Conservation (phyloP, 2,797 vertebrate genomes). For the Anguilla megastoma region DNA sequence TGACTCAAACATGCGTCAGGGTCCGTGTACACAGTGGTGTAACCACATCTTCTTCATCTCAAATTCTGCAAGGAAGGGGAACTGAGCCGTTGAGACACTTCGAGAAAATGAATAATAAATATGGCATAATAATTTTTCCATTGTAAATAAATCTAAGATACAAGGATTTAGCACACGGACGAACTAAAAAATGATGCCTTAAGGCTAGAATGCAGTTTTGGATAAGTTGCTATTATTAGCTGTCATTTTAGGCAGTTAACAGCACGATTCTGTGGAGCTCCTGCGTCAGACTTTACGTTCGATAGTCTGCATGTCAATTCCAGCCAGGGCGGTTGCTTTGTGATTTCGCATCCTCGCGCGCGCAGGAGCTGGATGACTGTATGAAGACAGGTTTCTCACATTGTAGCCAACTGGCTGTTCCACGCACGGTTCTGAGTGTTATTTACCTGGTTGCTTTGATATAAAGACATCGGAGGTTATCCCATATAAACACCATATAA, state of each 20-base stretch:
- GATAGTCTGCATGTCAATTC: neutral
- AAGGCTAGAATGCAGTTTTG: neutral
- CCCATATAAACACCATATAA: neutral
- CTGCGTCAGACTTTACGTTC: constrained; percentile 21
- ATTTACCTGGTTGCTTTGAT: neutral
- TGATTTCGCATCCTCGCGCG: constrained; percentile 3
- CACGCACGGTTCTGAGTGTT: neutral
- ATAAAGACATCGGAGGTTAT: constrained; percentile 5
- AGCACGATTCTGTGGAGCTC: neutral
- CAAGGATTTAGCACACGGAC: neutral
- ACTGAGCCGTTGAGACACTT: neutral
- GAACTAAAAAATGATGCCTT: neutral
- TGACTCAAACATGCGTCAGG: constrained; percentile 6
- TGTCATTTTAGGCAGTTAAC: neutral
- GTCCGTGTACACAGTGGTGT: neutral
- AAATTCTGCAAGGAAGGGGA: too few species aligned
- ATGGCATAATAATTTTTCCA: neutral
- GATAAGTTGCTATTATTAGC: neutral
- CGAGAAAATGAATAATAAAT: neutral
- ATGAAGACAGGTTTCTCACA: neutral
- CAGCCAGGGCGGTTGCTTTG: constrained; percentile 2
- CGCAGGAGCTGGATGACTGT: neutral
- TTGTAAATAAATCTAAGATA: neutral
- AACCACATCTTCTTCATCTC: neutral
- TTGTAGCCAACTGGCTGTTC: neutral